These are phyloP conservation scores for Thalpophila matura DNA, from an alignment of 2,888 invertebrate species.

Conservation along the genomic window DNA sequence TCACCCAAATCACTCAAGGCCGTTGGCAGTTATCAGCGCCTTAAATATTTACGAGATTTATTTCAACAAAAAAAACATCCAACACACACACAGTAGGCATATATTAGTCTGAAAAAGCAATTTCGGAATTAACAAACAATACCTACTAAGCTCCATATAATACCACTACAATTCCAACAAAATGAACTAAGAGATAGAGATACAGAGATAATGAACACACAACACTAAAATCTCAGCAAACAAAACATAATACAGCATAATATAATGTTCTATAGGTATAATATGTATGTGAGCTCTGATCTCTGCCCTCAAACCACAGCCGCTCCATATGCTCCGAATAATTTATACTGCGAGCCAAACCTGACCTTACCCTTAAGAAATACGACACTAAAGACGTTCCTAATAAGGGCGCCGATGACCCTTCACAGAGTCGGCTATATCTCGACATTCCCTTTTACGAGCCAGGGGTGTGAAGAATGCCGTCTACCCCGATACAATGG, in stretches of 20 bases:
- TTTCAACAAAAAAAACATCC: background rate
- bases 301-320: slow-evolving; percentile 57
- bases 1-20: too few species aligned
- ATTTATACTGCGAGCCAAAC: slow-evolving; percentile 64
- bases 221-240: slow-evolving; percentile 48
- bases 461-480: slow-evolving; percentile 73
- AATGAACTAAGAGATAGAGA: slow-evolving; percentile 1
- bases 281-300: slow-evolving; percentile 43
- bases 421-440: slow-evolving; percentile 68
- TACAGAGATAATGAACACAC: slow-evolving; percentile 31
- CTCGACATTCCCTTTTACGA: slow-evolving; percentile 77
- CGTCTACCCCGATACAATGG: slow-evolving; percentile 72
- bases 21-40: too few species aligned
- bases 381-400: slow-evolving; percentile 66
- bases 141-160: background rate
- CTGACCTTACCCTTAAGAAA: slow-evolving; percentile 68
- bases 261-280: slow-evolving; percentile 31
- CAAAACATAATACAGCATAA: slow-evolving; percentile 41
- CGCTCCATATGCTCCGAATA: slow-evolving; percentile 61
- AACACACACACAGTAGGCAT: background rate
- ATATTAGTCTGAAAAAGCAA: background rate
- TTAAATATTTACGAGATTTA: background rate
- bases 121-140: background rate
- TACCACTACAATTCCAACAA: slow-evolving; percentile 1
- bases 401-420: slow-evolving; percentile 73